A percentile compares a stretch with the other conserved stretches of the same genome.
These are phyloP conservation scores for Rhabdornis inornatus DNA, from an alignment of 2,113 vertebrate species.

Conservation along the genomic window DNA sequence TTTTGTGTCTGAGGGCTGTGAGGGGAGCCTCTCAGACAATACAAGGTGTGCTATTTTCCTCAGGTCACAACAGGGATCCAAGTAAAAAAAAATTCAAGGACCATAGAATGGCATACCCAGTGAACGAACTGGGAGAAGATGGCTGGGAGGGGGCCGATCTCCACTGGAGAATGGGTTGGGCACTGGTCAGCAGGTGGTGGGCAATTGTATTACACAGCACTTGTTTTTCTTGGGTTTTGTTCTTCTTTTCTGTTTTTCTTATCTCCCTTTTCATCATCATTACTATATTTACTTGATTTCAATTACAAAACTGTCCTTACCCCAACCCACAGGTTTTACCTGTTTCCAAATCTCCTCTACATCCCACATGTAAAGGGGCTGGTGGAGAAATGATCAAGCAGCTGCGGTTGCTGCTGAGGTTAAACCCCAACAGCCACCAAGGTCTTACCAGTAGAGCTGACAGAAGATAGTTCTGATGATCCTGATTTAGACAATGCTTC, in stretches of 20 bases:
- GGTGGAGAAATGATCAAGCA: neutral
- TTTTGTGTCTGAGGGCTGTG: neutral
- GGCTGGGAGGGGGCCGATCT: neutral
- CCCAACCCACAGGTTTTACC: neutral
- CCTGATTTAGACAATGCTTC: conserved; percentile 70
- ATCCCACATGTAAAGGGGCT: neutral
- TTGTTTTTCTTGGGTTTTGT: neutral
- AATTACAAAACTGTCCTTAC: neutral
- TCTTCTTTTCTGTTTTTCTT: neutral
- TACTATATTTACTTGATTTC: neutral
- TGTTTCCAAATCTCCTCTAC: neutral
- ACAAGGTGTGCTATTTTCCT: neutral
- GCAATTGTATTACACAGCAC: neutral
- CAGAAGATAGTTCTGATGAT: conserved; percentile 67
- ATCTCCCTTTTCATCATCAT: neutral
- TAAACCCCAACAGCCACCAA: neutral
- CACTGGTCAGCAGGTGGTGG: neutral
- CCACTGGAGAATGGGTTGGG: neutral
- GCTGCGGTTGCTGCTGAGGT: neutral
- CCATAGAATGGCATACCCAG: neutral
- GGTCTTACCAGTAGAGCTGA: conserved; percentile 72
- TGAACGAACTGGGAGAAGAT: neutral
- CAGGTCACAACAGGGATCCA: neutral
- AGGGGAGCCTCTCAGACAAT: neutral
- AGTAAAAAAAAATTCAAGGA: neutral